These are phyloP conservation scores for Zosterops lateralis DNA, from an alignment of 2,113 vertebrate species.

Conservation along the genomic window DNA sequence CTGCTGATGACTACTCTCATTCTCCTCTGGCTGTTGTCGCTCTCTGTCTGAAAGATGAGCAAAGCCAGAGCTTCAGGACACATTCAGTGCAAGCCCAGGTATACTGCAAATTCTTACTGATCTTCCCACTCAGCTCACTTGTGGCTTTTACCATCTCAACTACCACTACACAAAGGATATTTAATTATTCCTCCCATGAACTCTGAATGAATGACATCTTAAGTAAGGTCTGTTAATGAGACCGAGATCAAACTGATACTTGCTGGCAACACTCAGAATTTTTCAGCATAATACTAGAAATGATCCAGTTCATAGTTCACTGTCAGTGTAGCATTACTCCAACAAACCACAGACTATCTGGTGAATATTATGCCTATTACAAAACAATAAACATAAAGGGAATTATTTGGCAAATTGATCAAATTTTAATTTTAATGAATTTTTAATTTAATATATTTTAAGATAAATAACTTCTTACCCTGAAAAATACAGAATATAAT, in stretches of 20 bases:
- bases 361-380: neutral
- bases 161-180: neutral
- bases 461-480: neutral
- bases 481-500: neutral
- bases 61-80: neutral
- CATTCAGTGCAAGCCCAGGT: neutral
- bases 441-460: neutral
- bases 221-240: neutral
- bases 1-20: neutral
- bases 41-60: neutral
- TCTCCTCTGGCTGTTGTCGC: neutral
- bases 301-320: neutral
- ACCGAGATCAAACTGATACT: neutral
- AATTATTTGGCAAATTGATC: neutral
- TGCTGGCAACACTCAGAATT: neutral
- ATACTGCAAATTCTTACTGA: neutral
- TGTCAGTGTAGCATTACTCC: neutral
- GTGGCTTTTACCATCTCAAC: neutral
- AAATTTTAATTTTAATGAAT: neutral
- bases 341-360: neutral
- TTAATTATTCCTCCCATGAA: constrained; percentile 2
- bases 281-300: neutral
- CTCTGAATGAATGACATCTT: neutral
- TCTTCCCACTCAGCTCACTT: neutral
- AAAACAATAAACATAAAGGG: neutral